Percentiles rank a stretch among this genome's conserved stretches.
Conservation (phyloP, 2,113 vertebrate genomes). For the Narcine bancroftii region DNA sequence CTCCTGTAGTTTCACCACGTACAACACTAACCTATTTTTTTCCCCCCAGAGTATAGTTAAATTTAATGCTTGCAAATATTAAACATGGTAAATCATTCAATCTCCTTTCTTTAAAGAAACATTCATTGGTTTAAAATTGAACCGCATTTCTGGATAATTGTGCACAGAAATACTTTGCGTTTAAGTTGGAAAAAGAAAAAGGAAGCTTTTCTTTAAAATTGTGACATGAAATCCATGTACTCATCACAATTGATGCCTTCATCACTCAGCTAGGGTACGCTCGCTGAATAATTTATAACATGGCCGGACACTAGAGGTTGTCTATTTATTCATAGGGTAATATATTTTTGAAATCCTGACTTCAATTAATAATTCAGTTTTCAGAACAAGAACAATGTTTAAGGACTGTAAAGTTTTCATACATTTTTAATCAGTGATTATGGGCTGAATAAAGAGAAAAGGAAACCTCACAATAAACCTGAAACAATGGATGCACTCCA, state of each 20-base stretch:
- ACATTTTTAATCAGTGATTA: background rate
- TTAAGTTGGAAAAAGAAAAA: background rate
- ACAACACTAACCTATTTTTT: background rate
- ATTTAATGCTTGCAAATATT: background rate
- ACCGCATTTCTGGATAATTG: background rate
- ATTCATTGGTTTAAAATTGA: background rate
- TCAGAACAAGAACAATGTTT: background rate
- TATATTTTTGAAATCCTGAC: background rate
- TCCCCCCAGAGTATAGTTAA: too few relatives aligned
- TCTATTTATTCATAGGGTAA: background rate
- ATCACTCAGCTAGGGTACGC: background rate
- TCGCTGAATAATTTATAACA: background rate
- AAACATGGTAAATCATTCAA: too few relatives aligned
- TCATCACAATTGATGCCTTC: background rate
- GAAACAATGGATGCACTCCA: background rate
- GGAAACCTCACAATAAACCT: background rate
- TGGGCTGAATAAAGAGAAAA: background rate
- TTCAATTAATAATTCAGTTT: background rate
- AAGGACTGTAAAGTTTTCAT: background rate
- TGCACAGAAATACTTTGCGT: background rate
- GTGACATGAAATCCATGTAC: background rate
- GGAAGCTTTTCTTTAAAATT: background rate
- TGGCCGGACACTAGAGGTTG: background rate
- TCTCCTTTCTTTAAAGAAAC: background rate
- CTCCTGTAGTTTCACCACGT: background rate